Conservation (phyloP, 2,113 vertebrate genomes). For the Lophotis ruficrista region DNA sequence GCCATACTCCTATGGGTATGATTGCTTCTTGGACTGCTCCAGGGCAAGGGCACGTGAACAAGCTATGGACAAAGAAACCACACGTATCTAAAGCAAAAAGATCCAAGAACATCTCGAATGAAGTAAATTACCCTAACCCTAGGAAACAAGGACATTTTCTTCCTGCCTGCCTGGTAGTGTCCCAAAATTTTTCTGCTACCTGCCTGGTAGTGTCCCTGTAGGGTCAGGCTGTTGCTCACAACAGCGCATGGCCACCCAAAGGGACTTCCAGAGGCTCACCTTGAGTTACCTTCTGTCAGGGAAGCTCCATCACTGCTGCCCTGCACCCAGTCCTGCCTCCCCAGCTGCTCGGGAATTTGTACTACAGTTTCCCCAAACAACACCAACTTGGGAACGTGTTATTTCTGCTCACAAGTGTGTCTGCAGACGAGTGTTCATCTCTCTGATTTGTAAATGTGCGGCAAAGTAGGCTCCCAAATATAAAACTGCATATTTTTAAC, state of each 20-base stretch:
- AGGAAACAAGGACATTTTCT: background rate
- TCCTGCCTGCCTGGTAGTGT: background rate
- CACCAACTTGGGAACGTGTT: background rate
- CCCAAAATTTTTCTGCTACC: background rate
- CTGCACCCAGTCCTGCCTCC: background rate
- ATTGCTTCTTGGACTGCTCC: background rate
- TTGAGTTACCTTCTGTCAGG: background rate
- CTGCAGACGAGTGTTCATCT: background rate
- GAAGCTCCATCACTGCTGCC: background rate
- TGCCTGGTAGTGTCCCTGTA: background rate
- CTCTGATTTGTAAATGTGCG: background rate
- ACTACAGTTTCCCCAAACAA: background rate
- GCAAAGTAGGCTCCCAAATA: background rate
- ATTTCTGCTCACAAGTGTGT: background rate
- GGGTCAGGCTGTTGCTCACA: background rate
- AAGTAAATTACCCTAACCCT: background rate
- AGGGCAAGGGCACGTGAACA: background rate
- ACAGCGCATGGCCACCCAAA: background rate
- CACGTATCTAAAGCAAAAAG: background rate
- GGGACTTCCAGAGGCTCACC: background rate
- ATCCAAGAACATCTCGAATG: background rate
- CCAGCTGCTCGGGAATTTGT: background rate
- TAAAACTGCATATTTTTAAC: conserved; percentile 18
- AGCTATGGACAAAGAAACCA: background rate
- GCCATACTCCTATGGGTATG: background rate